Conservation (phyloP, 2,113 vertebrate species). For the Chionodraco myersi region DNA sequence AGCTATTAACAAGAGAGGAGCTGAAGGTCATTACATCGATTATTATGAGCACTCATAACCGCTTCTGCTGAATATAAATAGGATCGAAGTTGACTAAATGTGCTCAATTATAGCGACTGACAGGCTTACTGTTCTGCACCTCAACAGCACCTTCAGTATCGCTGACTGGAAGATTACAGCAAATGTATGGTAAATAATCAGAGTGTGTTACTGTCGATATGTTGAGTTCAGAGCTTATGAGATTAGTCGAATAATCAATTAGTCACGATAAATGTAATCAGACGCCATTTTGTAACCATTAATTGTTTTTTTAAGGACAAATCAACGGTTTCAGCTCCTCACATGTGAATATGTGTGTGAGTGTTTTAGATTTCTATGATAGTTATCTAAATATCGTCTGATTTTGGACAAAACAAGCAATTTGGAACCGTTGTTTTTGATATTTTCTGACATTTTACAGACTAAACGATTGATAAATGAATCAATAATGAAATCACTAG, state of each 20-base stretch:
- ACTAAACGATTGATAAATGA: background rate
- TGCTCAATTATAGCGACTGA: constrained; percentile 25
- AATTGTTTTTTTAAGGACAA: background rate
- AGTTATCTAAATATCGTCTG: background rate
- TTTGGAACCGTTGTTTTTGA: background rate
- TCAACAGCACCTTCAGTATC: background rate
- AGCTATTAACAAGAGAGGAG: constrained; percentile 68
- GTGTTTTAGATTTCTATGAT: background rate
- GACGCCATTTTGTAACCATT: background rate
- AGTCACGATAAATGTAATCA: background rate
- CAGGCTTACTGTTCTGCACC: constrained; percentile 4
- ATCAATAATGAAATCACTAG: background rate
- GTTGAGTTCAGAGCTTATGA: background rate
- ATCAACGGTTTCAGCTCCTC: background rate
- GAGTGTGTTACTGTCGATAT: background rate
- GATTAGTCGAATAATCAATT: background rate
- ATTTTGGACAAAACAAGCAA: background rate
- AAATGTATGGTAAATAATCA: background rate
- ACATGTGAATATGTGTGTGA: background rate
- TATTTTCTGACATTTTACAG: background rate
- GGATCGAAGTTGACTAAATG: constrained; percentile 37
- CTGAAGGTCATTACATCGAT: constrained; percentile 63
- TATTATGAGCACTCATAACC: constrained; percentile 50
- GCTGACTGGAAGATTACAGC: background rate
- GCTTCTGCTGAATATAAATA: constrained; percentile 49